phyloP scores from a whole-genome alignment of 2,888 invertebrate species.

The Cheilosia scutellata region DNA sequence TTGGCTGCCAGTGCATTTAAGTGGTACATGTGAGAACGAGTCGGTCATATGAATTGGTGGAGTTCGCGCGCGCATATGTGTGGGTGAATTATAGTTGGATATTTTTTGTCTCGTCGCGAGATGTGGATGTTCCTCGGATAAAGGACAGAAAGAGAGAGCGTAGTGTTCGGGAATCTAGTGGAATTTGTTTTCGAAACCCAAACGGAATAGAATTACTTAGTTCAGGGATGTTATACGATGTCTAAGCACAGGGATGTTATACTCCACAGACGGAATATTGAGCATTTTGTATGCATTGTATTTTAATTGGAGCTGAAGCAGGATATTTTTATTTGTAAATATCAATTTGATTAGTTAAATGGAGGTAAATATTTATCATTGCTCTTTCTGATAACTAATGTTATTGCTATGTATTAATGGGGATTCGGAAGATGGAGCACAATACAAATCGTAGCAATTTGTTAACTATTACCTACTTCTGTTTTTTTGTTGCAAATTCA shows the following conservation, averaged over 20 bases:
- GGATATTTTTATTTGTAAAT: constrained; percentile 31
- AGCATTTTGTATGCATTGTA: constrained; percentile 8
- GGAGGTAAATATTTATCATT: background rate
- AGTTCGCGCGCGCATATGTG: constrained; percentile 54
- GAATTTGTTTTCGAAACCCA: constrained; percentile 27
- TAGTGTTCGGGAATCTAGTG: constrained; percentile 28
- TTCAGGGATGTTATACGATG: constrained; percentile 55
- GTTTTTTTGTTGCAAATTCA: no score
- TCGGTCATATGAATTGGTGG: constrained; percentile 45
- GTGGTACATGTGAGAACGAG: constrained; percentile 32
- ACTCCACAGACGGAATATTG: constrained; percentile 23
- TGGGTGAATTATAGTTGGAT: constrained; percentile 38
- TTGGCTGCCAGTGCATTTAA: constrained; percentile 60
- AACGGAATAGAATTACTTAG: constrained; percentile 46
- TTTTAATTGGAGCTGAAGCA: constrained; percentile 18
- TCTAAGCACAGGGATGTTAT: constrained; percentile 37
- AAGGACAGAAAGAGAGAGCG: constrained; percentile 21
- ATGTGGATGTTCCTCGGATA: constrained; percentile 38
- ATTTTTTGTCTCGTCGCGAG: constrained; percentile 31
- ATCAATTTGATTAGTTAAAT: background rate
- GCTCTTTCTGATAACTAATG: no score
- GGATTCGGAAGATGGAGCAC: no score
- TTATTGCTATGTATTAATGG: no score
- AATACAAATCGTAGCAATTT: no score
- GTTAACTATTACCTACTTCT: no score